These are phyloP conservation scores for Diaprepes abbreviatus DNA, from an alignment of 2,888 invertebrate genomes.

Conservation along the genomic window DNA sequence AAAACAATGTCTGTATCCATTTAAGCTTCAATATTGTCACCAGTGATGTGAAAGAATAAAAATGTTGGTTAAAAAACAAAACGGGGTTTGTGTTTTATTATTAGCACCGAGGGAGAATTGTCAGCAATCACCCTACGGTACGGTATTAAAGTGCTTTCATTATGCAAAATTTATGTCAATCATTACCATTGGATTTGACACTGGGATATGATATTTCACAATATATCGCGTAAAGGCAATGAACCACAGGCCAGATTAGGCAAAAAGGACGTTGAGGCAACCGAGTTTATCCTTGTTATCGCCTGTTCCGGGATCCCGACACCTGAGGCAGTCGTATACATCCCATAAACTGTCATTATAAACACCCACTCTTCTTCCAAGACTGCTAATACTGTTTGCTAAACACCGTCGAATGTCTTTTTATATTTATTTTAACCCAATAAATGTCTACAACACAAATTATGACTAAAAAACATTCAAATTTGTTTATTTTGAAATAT, in stretches of 20 bases:
- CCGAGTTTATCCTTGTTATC: constrained; percentile 68
- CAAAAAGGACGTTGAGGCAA: constrained; percentile 57
- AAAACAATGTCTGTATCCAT: constrained; percentile 24
- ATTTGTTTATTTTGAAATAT: too few relatives aligned
- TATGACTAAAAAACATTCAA: too few relatives aligned
- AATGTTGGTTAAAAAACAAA: constrained; percentile 45
- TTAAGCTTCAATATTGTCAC: constrained; percentile 47
- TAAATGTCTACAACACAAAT: constrained; percentile 45
- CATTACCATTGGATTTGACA: constrained; percentile 68
- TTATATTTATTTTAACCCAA: constrained; percentile 49
- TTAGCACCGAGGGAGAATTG: constrained; percentile 55
- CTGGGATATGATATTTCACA: constrained; percentile 67
- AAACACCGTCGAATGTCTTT: constrained; percentile 47
- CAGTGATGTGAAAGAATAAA: constrained; percentile 43
- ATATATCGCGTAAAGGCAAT: constrained; percentile 64
- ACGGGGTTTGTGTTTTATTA: constrained; percentile 59
- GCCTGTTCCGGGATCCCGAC: constrained; percentile 65
- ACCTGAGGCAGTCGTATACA: constrained; percentile 64
- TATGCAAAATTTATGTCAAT: constrained; percentile 69
- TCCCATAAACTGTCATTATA: constrained; percentile 61
- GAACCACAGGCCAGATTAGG: constrained; percentile 65
- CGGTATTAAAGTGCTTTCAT: constrained; percentile 65
- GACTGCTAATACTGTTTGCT: constrained; percentile 51
- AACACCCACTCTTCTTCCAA: constrained; percentile 54
- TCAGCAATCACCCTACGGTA: constrained; percentile 55